Percentiles rank a stretch among this genome's conserved stretches.
Conservation (phyloP, 2,797 vertebrate species). For the Brotogeris chrysoptera region DNA sequence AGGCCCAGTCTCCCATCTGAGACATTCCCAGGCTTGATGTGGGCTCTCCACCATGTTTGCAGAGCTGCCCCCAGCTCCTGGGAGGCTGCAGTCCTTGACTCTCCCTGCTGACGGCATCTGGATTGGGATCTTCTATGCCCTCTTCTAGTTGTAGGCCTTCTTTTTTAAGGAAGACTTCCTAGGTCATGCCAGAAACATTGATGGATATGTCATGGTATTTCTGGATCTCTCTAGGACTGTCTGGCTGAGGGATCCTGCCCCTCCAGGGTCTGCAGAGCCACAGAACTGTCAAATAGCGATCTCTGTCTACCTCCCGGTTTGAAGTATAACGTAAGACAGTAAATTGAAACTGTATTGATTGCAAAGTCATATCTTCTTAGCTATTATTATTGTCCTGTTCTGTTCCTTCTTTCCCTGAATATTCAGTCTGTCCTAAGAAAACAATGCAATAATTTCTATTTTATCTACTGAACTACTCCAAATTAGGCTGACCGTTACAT, state of each 20-base stretch:
- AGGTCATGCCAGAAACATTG: not conserved
- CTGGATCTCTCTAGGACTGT: not conserved
- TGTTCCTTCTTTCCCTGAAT: not conserved
- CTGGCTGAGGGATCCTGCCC: not conserved
- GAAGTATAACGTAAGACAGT: not conserved
- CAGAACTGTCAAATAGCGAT: not conserved
- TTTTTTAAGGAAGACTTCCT: not conserved
- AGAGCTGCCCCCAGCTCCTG: not conserved
- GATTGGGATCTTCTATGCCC: not conserved
- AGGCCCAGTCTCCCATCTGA: not conserved
- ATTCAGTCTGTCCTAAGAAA: not conserved
- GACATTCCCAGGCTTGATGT: rapidly evolving
- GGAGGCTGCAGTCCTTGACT: not conserved
- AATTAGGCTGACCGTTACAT: not conserved
- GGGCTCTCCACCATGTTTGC: rapidly evolving
- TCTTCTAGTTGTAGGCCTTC: not conserved
- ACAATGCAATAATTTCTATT: not conserved
- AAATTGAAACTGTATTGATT: not conserved
- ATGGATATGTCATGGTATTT: not conserved
- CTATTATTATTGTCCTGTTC: not conserved
- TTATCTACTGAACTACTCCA: not conserved
- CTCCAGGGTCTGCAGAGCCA: not conserved
- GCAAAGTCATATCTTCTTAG: not conserved
- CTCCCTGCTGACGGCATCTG: not conserved
- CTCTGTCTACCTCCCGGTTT: not conserved